Conservation (phyloP, 1,140 invertebrate genomes). For the Zaprionus kolodkinae region DNA sequence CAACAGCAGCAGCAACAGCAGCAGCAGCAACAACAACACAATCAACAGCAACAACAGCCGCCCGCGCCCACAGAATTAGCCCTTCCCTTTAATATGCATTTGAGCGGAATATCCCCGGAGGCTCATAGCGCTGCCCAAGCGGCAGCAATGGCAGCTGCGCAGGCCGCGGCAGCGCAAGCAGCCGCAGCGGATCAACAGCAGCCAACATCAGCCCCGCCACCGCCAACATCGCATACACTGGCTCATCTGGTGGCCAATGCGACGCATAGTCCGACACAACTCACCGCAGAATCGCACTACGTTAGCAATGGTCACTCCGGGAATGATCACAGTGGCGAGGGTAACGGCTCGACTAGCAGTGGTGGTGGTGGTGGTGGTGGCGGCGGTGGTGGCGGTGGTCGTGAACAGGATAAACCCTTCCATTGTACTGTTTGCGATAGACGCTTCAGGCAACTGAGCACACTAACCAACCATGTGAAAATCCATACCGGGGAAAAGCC, state of each 20-base stretch:
- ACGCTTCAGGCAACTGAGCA: conserved; percentile 83
- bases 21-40: conserved; percentile 63
- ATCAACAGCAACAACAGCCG: conserved; percentile 67
- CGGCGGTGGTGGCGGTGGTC: conserved; percentile 42
- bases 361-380: conserved; percentile 3
- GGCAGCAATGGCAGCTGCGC: conserved; percentile 80
- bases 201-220: conserved; percentile 42
- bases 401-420: conserved; percentile 81
- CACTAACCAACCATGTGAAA: conserved; percentile 83
- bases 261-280: conserved; percentile 66
- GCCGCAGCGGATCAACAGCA: conserved; percentile 79
- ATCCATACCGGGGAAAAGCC: conserved; percentile 84
- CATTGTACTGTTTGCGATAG: conserved; percentile 83
- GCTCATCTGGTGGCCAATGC: conserved; percentile 68
- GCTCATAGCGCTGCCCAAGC: conserved; percentile 80
- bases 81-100: conserved; percentile 79
- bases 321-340: conserved; percentile 58
- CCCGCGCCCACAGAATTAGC: conserved; percentile 71
- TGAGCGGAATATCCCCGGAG: conserved; percentile 70
- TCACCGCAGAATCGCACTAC: conserved; percentile 63
- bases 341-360: conserved; percentile 44
- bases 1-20: conserved; percentile 63
- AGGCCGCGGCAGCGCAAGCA: conserved; percentile 79
- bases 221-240: conserved; percentile 59
- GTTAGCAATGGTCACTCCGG: conserved; percentile 66